Evolutionary conservation across 2,797 vertebrate species (phyloP).

Genomic region (Micromesistius poutassou): DNA sequence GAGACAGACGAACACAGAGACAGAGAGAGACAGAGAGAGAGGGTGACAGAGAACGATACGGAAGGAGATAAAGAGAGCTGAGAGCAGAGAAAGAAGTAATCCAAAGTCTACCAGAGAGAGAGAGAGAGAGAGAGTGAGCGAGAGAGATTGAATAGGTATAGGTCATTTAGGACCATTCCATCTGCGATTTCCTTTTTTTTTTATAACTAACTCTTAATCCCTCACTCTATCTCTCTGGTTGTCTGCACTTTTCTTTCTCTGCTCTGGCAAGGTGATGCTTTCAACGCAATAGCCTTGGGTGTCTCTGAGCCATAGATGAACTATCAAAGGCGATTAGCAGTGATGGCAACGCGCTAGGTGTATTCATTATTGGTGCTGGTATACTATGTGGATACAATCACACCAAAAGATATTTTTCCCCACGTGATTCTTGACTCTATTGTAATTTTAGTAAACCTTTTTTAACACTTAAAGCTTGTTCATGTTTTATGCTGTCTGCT

Average conservation of each 20-base stretch:
- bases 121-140: background rate
- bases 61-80: background rate
- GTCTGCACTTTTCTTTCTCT: background rate
- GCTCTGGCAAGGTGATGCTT: conserved; percentile 31
- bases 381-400: too few species aligned
- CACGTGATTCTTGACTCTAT: too few species aligned
- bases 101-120: background rate
- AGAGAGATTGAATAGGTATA: conserved; percentile 17
- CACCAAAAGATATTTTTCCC: too few species aligned
- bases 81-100: background rate
- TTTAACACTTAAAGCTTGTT: background rate
- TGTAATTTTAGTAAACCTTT: too few species aligned
- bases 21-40: background rate
- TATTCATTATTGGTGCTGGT: background rate
- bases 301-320: conserved; percentile 46
- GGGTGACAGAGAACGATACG: background rate
- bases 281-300: conserved; percentile 37
- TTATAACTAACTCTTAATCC: conserved; percentile 42
- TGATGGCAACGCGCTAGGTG: background rate
- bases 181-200: conserved; percentile 28
- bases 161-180: conserved; percentile 53
- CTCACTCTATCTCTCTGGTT: conserved; percentile 31
- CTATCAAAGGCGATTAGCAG: conserved; percentile 53
- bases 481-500: too few species aligned
- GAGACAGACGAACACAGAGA: background rate